A percentile compares a stretch with the other conserved stretches of the same genome.
phyloP scores from a whole-genome alignment of 2,797 vertebrate species.

The Peromyscus eremicus region DNA sequence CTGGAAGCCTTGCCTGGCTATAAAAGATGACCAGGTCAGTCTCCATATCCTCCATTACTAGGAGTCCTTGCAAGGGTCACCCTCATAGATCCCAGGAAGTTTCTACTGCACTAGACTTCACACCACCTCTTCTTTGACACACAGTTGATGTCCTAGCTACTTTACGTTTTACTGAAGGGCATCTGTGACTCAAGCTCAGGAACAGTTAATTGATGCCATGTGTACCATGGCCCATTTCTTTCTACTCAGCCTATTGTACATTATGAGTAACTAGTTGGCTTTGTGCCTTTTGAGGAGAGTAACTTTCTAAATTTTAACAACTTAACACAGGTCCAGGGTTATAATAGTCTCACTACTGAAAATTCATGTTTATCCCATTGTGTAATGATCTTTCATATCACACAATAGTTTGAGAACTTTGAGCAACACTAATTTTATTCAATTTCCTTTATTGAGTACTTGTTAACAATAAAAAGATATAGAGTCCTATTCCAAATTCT shows the following conservation, averaged over 20 bases:
- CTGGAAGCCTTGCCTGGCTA: not conserved
- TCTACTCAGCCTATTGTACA: not conserved
- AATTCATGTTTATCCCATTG: not conserved
- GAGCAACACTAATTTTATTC: conserved; percentile 80
- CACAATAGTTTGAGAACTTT: conserved; percentile 39
- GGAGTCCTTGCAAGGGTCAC: not conserved
- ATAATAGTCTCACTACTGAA: not conserved
- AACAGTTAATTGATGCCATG: not conserved
- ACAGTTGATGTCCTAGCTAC: not conserved
- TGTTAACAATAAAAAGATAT: conserved; percentile 86
- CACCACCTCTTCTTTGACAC: not conserved
- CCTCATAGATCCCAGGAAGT: not conserved
- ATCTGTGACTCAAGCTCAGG: not conserved
- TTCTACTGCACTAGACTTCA: not conserved
- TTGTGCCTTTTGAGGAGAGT: not conserved
- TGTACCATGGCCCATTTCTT: not conserved
- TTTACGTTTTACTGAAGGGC: not conserved
- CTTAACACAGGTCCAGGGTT: not conserved
- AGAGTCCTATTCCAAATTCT: conserved; percentile 80
- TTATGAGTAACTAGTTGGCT: not conserved
- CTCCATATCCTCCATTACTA: not conserved
- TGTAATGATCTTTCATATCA: not conserved
- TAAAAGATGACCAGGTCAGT: not conserved
- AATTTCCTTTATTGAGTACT: conserved; percentile 89
- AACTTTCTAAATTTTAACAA: not conserved